A percentile compares a stretch with the other conserved stretches of the same genome.
Conservation (phyloP, 2,797 vertebrate species). For the Ataeniobius toweri region DNA sequence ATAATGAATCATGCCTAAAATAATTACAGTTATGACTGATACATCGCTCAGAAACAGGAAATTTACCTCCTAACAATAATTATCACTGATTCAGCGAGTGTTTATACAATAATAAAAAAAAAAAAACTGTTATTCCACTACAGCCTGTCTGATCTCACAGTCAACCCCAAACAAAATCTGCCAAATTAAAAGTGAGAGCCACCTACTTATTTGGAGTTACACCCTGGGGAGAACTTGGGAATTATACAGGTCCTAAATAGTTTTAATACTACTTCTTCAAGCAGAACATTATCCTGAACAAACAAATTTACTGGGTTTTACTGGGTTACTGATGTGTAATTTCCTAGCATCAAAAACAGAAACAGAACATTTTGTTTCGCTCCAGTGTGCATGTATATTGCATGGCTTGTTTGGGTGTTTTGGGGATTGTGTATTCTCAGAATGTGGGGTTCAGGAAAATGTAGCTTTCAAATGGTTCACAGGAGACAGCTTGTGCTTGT, state of each 20-base stretch:
- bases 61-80: constrained; percentile 12
- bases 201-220: constrained; percentile 11
- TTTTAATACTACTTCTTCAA: constrained; percentile 12
- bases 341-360: constrained; percentile 23
- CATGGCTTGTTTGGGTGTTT: constrained; percentile 30
- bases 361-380: constrained; percentile 31
- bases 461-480: constrained; percentile 24
- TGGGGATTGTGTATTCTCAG: constrained; percentile 8
- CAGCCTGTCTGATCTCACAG: background rate
- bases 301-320: constrained; percentile 19
- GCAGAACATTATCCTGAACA: constrained; percentile 19
- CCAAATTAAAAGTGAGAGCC: background rate
- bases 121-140: constrained; percentile 3
- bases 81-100: constrained; percentile 9
- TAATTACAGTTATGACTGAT: constrained; percentile 11
- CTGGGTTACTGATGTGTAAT: constrained; percentile 8
- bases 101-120: background rate
- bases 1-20: constrained; percentile 35
- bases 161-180: constrained; percentile 1
- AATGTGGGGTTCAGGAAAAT: constrained; percentile 24
- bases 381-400: constrained; percentile 17
- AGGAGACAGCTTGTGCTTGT: constrained; percentile 14
- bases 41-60: constrained; percentile 4
- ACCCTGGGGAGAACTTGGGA: background rate
- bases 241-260: constrained; percentile 10